A percentile compares a stretch with the other conserved stretches of the same genome.
Evolutionary conservation across 2,113 vertebrate genomes (phyloP).

Genomic region (Pipra filicauda): DNA sequence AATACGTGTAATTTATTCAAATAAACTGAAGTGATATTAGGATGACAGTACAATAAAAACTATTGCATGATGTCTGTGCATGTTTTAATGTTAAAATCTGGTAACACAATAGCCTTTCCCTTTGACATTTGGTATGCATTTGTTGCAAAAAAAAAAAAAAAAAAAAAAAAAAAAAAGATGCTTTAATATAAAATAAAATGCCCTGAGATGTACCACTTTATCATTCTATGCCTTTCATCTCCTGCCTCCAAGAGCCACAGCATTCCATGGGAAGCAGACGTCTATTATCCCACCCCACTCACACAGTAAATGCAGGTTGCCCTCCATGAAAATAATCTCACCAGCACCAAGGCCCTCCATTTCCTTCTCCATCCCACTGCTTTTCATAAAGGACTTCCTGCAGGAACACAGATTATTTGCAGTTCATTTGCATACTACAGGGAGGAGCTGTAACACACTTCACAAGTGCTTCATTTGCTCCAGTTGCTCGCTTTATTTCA

Average conservation of each 20-base stretch:
- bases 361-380: not conserved
- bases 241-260: slow-evolving; percentile 35
- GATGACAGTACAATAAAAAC: not conserved
- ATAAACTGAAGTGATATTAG: not conserved
- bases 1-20: not conserved
- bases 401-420: not conserved
- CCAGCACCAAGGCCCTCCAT: not conserved
- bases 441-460: not conserved
- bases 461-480: slow-evolving; percentile 19
- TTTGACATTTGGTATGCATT: slow-evolving; percentile 42
- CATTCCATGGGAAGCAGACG: slow-evolving; percentile 60
- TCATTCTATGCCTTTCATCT: slow-evolving; percentile 60
- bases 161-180: not conserved
- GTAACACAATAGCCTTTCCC: slow-evolving; percentile 43
- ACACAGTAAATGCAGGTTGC: not conserved
- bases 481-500: slow-evolving; percentile 32
- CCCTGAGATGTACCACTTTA: slow-evolving; percentile 23
- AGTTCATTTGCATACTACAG: slow-evolving; percentile 4
- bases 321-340: not conserved
- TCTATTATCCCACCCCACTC: slow-evolving; percentile 23
- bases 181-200: slow-evolving; percentile 54
- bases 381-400: slow-evolving; percentile 45
- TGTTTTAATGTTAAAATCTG: slow-evolving; percentile 4
- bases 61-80: not conserved
- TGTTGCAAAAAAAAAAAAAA: not conserved